These are phyloP conservation scores for Adelphocoris suturalis DNA, from an alignment of 2,888 invertebrate genomes.

Conservation along the genomic window DNA sequence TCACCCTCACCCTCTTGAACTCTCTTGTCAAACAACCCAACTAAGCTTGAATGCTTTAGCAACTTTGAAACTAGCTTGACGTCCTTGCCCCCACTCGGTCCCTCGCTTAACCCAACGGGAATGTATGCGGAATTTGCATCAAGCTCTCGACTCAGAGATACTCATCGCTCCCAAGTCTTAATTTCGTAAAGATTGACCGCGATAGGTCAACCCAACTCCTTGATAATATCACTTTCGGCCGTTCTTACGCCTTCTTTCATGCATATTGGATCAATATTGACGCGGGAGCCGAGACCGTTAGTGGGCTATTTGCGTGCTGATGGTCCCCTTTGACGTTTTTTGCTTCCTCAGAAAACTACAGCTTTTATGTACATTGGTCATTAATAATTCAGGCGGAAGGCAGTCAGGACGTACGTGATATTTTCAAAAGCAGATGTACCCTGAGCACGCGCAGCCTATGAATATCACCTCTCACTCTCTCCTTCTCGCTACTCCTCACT, in stretches of 20 bases:
- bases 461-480: not conserved
- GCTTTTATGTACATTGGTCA: not conserved
- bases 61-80: not conserved
- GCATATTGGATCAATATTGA: conserved; percentile 6
- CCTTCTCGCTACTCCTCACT: not conserved
- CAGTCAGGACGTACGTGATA: not conserved
- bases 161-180: too few relatives aligned
- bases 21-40: not conserved
- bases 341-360: not conserved
- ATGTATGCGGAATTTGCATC: not conserved
- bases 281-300: not conserved
- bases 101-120: not conserved
- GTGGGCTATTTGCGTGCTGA: conserved; percentile 25
- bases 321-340: not conserved
- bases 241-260: not conserved
- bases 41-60: not conserved
- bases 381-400: not conserved
- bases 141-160: not conserved
- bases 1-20: not conserved
- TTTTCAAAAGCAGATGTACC: not conserved
- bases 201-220: not conserved
- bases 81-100: not conserved
- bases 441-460: not conserved
- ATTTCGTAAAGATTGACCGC: not conserved
- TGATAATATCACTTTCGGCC: not conserved